Evolutionary conservation across 2,888 invertebrate species (phyloP).

Genomic region (Ennomos fuscantarius): DNA sequence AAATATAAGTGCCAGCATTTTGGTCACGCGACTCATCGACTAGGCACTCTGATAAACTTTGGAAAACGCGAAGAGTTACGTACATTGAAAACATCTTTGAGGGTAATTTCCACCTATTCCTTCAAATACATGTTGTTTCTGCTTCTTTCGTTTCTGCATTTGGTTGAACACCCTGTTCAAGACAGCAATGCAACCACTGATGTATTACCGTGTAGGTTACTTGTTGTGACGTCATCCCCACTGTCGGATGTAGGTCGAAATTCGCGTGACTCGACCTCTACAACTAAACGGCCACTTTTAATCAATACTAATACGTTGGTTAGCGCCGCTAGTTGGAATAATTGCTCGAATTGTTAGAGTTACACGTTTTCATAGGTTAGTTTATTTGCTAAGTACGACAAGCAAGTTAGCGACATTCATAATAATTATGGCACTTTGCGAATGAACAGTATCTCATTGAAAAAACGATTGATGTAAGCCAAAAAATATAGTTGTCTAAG

Average conservation of each 20-base stretch:
- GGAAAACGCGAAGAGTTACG: too few species aligned
- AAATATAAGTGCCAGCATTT: too few species aligned
- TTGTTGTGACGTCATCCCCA: conserved; percentile 44
- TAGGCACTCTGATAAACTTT: too few species aligned
- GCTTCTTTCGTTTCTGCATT: background rate
- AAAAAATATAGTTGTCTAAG: too few species aligned
- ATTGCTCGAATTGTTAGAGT: conserved; percentile 15
- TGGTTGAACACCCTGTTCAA: background rate
- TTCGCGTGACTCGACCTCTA: conserved; percentile 49
- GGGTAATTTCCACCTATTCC: too few species aligned
- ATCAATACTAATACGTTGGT: conserved; percentile 7
- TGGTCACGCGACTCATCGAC: too few species aligned
- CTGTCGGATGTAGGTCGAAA: conserved; percentile 49
- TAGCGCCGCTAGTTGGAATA: conserved; percentile 25
- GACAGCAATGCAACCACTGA: conserved; percentile 34
- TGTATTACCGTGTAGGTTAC: conserved; percentile 42
- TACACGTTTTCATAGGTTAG: conserved; percentile 1
- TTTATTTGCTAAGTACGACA: conserved; percentile 2
- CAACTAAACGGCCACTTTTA: conserved; percentile 19
- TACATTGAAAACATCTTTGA: too few species aligned
- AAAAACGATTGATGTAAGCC: too few species aligned
- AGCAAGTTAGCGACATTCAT: too few species aligned
- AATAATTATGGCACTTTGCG: too few species aligned
- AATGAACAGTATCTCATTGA: too few species aligned
- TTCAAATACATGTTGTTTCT: background rate